These are phyloP conservation scores for Acrobasis repandana DNA, from an alignment of 2,888 invertebrate genomes.

Conservation along the genomic window DNA sequence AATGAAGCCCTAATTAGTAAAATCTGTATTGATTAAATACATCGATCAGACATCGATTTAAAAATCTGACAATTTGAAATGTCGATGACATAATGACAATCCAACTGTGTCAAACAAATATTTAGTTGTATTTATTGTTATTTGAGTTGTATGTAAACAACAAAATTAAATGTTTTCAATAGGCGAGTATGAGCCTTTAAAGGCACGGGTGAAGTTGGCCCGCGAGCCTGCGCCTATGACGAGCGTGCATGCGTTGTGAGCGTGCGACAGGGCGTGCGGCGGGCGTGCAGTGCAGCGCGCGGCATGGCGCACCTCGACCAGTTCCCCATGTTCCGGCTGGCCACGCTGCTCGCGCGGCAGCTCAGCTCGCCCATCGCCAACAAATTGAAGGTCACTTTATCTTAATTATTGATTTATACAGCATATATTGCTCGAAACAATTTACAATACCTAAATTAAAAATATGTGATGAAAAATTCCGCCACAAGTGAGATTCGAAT, in stretches of 20 bases:
- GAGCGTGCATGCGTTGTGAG: conserved; percentile 2
- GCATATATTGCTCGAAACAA: no score
- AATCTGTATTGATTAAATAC: no score
- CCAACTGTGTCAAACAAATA: neutral
- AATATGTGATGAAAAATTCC: no score
- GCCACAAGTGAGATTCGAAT: no score
- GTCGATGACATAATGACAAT: no score
- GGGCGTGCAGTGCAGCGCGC: conserved; percentile 5
- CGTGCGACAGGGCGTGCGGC: neutral
- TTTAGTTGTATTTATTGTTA: no score
- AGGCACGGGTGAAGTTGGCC: neutral
- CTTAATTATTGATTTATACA: no score
- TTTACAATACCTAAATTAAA: no score
- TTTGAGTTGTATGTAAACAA: neutral
- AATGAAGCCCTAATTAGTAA: no score
- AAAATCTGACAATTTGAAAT: no score
- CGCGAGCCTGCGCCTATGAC: neutral
- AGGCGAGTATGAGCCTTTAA: neutral
- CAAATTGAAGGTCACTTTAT: conserved; percentile 49
- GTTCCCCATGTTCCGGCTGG: conserved; percentile 54
- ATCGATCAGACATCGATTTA: no score
- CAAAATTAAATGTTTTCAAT: neutral
- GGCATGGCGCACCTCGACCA: conserved; percentile 32
- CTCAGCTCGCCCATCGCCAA: conserved; percentile 48
- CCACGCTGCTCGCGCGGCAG: conserved; percentile 52